Percentiles rank a stretch among this genome's conserved stretches.
Evolutionary conservation across 2,797 vertebrate genomes (phyloP).

Genomic region (Silurus lanzhouensis): DNA sequence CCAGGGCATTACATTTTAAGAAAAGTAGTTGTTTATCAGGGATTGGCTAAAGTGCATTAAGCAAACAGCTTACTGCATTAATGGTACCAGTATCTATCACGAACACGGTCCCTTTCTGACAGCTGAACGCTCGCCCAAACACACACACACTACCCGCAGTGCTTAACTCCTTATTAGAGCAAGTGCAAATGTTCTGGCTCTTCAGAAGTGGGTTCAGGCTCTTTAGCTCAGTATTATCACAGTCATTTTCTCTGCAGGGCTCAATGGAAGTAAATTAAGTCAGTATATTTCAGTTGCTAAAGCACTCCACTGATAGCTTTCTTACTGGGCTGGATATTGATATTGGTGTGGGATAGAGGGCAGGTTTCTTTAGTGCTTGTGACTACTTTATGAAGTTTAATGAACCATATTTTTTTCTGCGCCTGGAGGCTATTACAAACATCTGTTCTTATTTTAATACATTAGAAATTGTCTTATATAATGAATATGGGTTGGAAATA

Average conservation of each 20-base stretch:
- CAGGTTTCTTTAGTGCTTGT: neutral
- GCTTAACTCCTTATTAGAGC: constrained; percentile 46
- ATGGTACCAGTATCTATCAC: constrained; percentile 43
- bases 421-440: neutral
- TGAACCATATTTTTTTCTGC: neutral
- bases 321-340: constrained; percentile 36
- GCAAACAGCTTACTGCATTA: constrained; percentile 32
- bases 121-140: constrained; percentile 33
- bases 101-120: constrained; percentile 30
- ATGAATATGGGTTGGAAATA: neutral
- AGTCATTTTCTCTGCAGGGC: constrained; percentile 41
- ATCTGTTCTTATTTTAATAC: neutral
- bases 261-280: constrained; percentile 37
- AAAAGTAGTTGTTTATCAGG: constrained; percentile 50
- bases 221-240: constrained; percentile 22
- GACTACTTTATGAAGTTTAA: constrained; percentile 14
- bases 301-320: constrained; percentile 24
- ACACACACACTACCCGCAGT: constrained; percentile 8
- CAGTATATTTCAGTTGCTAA: constrained; percentile 34
- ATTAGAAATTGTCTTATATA: neutral
- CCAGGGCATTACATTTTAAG: constrained; percentile 51
- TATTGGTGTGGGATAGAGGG: constrained; percentile 35
- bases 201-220: constrained; percentile 35
- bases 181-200: constrained; percentile 34
- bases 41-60: constrained; percentile 44